Conservation (phyloP, 2,888 invertebrate genomes). For the Meteorus cinctellus region DNA sequence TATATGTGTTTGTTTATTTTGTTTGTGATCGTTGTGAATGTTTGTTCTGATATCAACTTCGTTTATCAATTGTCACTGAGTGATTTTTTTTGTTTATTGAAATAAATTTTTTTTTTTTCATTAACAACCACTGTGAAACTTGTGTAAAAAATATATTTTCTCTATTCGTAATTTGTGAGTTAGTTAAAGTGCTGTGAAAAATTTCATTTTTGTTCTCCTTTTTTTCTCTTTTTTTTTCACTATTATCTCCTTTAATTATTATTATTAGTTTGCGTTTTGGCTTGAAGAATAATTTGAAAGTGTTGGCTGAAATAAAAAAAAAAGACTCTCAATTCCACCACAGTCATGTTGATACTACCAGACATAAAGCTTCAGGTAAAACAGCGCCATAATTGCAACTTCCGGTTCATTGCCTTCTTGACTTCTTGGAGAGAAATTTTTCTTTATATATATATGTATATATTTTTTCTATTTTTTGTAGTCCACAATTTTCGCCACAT, state of each 20-base stretch:
- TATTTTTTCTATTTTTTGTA: conserved; percentile 24
- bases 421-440: conserved; percentile 7
- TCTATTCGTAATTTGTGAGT: not conserved
- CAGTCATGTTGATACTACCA: conserved; percentile 69
- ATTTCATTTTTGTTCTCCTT: conserved; percentile 23
- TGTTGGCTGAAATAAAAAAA: not conserved
- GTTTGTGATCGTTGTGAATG: not conserved
- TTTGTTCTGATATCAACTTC: too few relatives aligned
- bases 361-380: conserved; percentile 71
- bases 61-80: too few relatives aligned
- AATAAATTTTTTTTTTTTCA: too few relatives aligned
- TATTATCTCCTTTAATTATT: not conserved
- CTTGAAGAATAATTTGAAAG: not conserved
- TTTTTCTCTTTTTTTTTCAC: too few relatives aligned
- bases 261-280: not conserved
- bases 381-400: conserved; percentile 44
- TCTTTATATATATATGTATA: not conserved
- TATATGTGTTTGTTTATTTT: not conserved
- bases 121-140: not conserved
- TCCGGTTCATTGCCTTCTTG: conserved; percentile 43
- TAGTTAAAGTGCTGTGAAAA: conserved; percentile 25
- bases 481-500: not conserved
- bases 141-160: not conserved
- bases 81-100: too few relatives aligned
- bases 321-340: not conserved